These are phyloP conservation scores for Napeogenes sylphis DNA, from an alignment of 2,888 invertebrate species.

Conservation along the genomic window DNA sequence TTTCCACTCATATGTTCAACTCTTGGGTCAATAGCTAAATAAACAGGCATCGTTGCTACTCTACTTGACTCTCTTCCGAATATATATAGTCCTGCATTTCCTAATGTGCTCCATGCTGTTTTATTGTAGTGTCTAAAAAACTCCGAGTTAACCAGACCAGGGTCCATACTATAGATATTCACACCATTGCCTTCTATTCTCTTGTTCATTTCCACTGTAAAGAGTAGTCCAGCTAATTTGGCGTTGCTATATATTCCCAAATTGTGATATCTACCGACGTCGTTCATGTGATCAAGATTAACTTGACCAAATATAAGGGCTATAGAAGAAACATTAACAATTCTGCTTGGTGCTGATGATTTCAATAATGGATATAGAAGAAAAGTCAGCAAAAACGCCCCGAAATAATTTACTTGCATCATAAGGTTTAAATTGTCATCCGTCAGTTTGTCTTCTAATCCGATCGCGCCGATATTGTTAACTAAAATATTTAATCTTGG, in stretches of 20 bases:
- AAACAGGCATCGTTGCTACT: slow-evolving; percentile 55
- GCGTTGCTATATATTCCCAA: slow-evolving; percentile 76
- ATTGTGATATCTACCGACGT: slow-evolving; percentile 79
- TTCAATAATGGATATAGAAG: slow-evolving; percentile 53
- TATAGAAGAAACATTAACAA: slow-evolving; percentile 66
- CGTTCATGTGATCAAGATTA: slow-evolving; percentile 84
- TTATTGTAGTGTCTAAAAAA: slow-evolving; percentile 80
- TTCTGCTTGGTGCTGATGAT: slow-evolving; percentile 53
- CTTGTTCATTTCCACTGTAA: slow-evolving; percentile 73
- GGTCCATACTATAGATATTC: slow-evolving; percentile 88
- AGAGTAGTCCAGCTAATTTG: slow-evolving; percentile 52
- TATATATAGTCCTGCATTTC: slow-evolving; percentile 41
- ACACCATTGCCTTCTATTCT: slow-evolving; percentile 72
- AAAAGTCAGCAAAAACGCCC: slow-evolving; percentile 54
- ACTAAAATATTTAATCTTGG: slow-evolving; percentile 65
- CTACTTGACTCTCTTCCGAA: slow-evolving; percentile 47
- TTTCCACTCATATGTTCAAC: slow-evolving; percentile 49
- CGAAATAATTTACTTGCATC: slow-evolving; percentile 77
- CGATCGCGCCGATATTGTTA: slow-evolving; percentile 72
- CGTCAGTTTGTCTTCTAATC: slow-evolving; percentile 60
- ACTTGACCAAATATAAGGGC: slow-evolving; percentile 82
- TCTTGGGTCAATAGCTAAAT: slow-evolving; percentile 48
- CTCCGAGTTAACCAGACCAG: slow-evolving; percentile 86
- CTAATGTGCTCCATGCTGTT: slow-evolving; percentile 33
- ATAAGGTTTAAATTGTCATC: slow-evolving; percentile 79